Conservation (phyloP, 1,140 invertebrate species). For the Drosophila varians region DNA sequence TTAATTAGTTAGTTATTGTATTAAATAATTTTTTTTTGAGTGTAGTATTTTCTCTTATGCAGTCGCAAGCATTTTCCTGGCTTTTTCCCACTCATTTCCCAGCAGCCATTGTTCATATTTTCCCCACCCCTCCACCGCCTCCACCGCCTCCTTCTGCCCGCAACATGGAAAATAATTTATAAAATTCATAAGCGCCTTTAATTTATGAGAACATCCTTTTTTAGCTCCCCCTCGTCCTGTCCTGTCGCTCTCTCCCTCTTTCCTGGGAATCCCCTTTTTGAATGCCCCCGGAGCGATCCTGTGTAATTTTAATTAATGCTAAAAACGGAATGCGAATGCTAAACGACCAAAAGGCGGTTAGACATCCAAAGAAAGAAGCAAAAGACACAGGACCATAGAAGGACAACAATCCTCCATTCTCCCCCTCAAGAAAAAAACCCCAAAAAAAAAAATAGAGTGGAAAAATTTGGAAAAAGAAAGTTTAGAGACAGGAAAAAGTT, state of each 20-base stretch:
- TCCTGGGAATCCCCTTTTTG: slow-evolving; percentile 15
- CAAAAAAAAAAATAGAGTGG: slow-evolving; percentile 1
- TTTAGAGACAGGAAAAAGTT: slow-evolving; percentile 33
- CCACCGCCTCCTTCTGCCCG: too few relatives aligned
- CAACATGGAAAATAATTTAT: slow-evolving; percentile 74
- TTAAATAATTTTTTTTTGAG: not conserved
- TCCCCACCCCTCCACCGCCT: not conserved
- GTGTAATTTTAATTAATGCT: slow-evolving; percentile 80
- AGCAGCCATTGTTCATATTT: slow-evolving; percentile 42
- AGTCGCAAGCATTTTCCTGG: not conserved
- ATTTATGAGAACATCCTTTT: slow-evolving; percentile 65
- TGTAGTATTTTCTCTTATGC: not conserved
- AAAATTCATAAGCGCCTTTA: slow-evolving; percentile 80
- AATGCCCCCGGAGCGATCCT: slow-evolving; percentile 42
- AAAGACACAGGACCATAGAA: slow-evolving; percentile 31
- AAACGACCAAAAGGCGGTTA: slow-evolving; percentile 28
- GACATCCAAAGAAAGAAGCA: slow-evolving; percentile 14
- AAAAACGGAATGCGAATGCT: slow-evolving; percentile 66
- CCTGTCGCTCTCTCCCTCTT: not conserved
- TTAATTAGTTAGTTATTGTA: too few relatives aligned
- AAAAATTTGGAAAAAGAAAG: slow-evolving; percentile 16
- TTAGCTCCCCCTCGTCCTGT: not conserved
- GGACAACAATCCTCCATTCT: not conserved
- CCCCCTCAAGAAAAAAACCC: not conserved
- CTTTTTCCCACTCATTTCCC: not conserved